A percentile compares a stretch with the other conserved stretches of the same genome.
Conservation (phyloP, 2,113 vertebrate genomes). For the Sceloporus undulatus region DNA sequence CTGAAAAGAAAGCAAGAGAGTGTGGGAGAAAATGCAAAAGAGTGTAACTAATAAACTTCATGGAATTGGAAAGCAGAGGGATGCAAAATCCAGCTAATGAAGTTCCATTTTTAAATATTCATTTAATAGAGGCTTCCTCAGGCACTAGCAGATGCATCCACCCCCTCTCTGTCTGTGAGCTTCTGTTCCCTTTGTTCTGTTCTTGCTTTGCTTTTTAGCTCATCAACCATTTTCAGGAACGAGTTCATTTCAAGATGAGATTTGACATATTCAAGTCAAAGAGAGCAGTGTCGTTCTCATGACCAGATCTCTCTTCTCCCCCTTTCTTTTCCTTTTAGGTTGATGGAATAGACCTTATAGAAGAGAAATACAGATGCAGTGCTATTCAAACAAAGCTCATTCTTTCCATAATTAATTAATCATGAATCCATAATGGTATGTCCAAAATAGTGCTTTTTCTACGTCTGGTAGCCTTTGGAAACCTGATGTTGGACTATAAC, state of each 20-base stretch:
- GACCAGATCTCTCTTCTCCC: not conserved
- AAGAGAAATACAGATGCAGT: not conserved
- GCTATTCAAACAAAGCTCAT: not conserved
- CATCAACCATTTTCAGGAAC: not conserved
- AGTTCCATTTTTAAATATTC: not conserved
- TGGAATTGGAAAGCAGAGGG: not conserved
- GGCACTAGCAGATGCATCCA: not conserved
- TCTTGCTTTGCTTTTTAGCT: not conserved
- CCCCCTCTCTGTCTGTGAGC: not conserved
- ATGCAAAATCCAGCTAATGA: not conserved
- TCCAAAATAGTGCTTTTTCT: not conserved
- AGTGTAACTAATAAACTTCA: not conserved
- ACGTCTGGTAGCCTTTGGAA: not conserved
- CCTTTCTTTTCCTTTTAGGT: not conserved
- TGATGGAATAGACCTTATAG: not conserved
- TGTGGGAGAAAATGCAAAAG: not conserved
- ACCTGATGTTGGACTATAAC: not conserved
- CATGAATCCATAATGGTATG: not conserved
- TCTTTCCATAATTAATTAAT: not conserved
- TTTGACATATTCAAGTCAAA: not conserved
- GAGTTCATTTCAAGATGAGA: not conserved
- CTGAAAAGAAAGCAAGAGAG: conserved; percentile 1
- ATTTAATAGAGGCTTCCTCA: conserved; percentile 2
- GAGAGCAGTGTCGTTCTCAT: not conserved
- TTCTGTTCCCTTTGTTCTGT: not conserved